Evolutionary conservation across 2,888 invertebrate species (phyloP).

Genomic region (Opisthograptis luteolata): DNA sequence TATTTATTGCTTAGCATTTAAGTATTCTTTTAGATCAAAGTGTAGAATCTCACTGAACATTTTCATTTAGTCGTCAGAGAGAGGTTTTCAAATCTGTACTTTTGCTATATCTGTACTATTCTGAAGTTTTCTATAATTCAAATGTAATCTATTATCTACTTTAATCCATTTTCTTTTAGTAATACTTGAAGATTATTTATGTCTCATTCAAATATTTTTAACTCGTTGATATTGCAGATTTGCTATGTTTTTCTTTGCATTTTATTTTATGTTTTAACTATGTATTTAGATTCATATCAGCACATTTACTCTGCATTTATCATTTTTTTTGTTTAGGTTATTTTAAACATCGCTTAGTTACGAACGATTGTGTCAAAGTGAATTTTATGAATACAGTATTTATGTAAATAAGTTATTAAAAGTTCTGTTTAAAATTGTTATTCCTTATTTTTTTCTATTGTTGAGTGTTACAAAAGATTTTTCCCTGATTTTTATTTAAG

Average conservation of each 20-base stretch:
- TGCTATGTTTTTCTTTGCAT: conserved; percentile 25
- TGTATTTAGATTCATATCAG: conserved; percentile 49
- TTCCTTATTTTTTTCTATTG: conserved; percentile 43
- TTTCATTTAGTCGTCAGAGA: conserved; percentile 12
- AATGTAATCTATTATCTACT: too few relatives aligned
- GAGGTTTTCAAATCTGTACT: conserved; percentile 34
- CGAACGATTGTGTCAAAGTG: conserved; percentile 37
- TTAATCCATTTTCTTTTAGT: not conserved
- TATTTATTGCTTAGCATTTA: conserved; percentile 52
- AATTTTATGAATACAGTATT: conserved; percentile 45
- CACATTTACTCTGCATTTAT: conserved; percentile 73
- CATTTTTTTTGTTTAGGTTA: conserved; percentile 49
- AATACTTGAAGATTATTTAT: not conserved
- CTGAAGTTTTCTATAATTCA: too few relatives aligned
- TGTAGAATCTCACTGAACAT: conserved; percentile 69
- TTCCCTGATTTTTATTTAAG: too few relatives aligned
- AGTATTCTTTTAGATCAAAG: conserved; percentile 51
- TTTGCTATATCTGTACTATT: not conserved
- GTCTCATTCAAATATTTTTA: too few relatives aligned
- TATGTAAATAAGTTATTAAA: conserved; percentile 74
- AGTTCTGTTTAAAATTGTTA: conserved; percentile 60
- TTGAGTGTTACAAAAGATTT: conserved; percentile 2
- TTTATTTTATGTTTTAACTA: conserved; percentile 37
- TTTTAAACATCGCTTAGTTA: conserved; percentile 42
- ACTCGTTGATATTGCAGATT: conserved; percentile 12